Evolutionary conservation across 2,113 vertebrate genomes (phyloP).

Genomic region (Diadophis punctatus): DNA sequence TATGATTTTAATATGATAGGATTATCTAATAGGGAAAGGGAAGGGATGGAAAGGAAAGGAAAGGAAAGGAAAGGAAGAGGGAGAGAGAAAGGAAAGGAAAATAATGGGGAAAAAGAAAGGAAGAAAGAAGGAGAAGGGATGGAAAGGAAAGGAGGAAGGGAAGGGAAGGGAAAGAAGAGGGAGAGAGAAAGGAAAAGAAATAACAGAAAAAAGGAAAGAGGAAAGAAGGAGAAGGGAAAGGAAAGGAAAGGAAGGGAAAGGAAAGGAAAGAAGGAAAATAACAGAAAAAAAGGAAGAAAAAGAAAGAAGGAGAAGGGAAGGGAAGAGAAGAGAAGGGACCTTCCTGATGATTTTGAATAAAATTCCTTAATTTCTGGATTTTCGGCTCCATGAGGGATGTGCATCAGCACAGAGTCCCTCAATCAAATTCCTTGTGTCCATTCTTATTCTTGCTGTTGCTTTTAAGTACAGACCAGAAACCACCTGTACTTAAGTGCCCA

Average conservation of each 20-base stretch:
- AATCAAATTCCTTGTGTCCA: conserved; percentile 40
- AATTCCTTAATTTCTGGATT: conserved; percentile 52
- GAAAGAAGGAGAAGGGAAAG: not conserved
- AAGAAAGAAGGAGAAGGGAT: no score
- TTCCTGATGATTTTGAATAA: conserved; percentile 35
- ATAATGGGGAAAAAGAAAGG: no score
- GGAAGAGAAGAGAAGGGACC: not conserved
- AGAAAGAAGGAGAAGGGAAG: not conserved
- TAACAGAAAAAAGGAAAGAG: not conserved
- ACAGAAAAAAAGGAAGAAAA: not conserved
- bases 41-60: not conserved
- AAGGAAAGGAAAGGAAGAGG: not conserved
- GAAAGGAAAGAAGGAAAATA: not conserved
- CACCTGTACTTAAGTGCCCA: conserved; percentile 46
- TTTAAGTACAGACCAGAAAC: conserved; percentile 34
- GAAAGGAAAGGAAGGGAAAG: fast-evolving
- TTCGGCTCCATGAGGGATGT: conserved; percentile 42
- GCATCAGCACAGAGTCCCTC: not conserved
- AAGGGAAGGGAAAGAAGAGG: fast-evolving
- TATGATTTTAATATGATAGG: not conserved
- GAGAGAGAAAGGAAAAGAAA: not conserved
- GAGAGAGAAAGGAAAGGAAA: no score
- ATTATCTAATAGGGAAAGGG: not conserved
- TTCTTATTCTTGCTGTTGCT: not conserved
- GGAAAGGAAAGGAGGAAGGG: no score